Evolutionary conservation across 23 tunicate species (phyloP).

Genomic region (Trididemnum nubilum): DNA sequence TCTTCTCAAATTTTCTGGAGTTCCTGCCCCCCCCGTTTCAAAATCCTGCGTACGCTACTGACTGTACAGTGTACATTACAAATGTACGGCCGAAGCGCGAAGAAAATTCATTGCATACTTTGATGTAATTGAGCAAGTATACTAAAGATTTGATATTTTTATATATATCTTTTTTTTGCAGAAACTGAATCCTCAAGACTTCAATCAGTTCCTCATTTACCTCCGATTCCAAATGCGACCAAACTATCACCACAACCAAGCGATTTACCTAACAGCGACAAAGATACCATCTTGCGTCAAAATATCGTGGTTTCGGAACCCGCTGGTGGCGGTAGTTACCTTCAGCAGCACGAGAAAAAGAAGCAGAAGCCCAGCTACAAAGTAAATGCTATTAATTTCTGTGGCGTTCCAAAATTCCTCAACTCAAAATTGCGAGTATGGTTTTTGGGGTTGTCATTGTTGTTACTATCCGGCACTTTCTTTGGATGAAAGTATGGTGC

Average conservation of each 20-base stretch:
- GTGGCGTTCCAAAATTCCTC: background rate
- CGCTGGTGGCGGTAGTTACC: constrained; percentile 53
- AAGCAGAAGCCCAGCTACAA: constrained; percentile 56
- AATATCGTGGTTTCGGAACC: constrained; percentile 17
- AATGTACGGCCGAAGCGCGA: no score
- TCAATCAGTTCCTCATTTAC: constrained; percentile 37
- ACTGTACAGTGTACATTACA: no score
- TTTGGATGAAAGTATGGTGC: no score
- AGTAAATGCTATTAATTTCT: no score
- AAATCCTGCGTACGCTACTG: no score
- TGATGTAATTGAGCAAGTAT: background rate
- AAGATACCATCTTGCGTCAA: background rate
- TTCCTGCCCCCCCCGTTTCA: no score
- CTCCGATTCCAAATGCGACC: constrained; percentile 28
- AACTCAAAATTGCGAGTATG: background rate
- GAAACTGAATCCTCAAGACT: background rate
- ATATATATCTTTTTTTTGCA: background rate
- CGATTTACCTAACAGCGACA: background rate
- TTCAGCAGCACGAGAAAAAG: constrained; percentile 59
- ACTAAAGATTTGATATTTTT: background rate
- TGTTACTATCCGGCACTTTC: no score
- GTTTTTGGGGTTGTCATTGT: background rate
- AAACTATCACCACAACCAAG: background rate
- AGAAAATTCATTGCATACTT: background rate
- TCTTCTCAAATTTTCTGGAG: no score